Base-by-base conservation (phyloP, 2,113 vertebrate species). In the Megaleporinus macrocephalus region DNA sequence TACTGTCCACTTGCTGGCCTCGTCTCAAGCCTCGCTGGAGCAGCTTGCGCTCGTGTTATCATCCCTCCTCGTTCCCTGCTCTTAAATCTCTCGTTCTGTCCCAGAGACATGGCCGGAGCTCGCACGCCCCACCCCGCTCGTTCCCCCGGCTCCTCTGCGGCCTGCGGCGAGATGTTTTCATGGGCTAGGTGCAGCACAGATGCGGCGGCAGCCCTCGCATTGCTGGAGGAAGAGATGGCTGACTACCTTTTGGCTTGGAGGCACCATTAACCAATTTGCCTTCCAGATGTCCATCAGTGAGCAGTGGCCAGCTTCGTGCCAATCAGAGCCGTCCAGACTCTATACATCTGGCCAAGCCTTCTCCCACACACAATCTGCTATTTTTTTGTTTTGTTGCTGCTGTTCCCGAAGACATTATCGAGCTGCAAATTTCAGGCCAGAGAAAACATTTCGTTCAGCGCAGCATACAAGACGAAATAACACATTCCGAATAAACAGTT, bases 221-320 rank as follows among this genome's bases (percentile, higher is more conserved):
- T 81, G 84, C 87, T 88, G 84, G 79, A 82, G 84, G 84, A 89
- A 79, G 86, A 84, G 85, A 90, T 90, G 88, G 88, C 88, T 89
- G 87, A 88, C 86, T 90, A 89, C 86, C 87, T 88, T 86, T 85
- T 88, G 88, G 89, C 89, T 88, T 86, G 87, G 86, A 90, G 88
- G 89, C 88, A 57, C 87, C 87, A 90, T 90, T 90, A 90, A 88
- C 89, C 88, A 88, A 87, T 90, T 88, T 89, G 87, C 86, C 87
- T 86, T 90, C 89, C 88, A 90, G 87, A 89, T 90, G 88, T 89
- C 89, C 87, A 84, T 88, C 86, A 87, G 81, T 55, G 77, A 83
- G 83, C 69, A 68, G 74, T 47, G 83, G 81, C 86, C 87, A 88
- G 89, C 79, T 79, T 82, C 72, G 69, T 86, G 86, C 85, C 86